Conservation (phyloP, 2,797 vertebrate genomes). For the Mareca penelope region DNA sequence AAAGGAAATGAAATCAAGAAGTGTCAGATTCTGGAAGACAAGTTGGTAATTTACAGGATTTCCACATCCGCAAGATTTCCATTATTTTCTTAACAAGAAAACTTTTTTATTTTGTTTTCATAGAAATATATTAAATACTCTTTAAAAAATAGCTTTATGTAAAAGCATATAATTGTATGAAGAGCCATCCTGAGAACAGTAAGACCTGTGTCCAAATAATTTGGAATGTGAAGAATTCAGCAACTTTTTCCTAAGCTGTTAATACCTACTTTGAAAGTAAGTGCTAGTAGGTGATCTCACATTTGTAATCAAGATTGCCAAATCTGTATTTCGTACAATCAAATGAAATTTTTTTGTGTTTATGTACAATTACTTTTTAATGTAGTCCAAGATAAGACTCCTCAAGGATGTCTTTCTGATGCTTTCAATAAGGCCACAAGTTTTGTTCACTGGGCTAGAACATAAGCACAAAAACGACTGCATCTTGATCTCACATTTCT, state of each 20-base stretch:
- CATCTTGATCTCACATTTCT: rapidly evolving
- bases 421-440: neutral
- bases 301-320: neutral
- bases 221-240: neutral
- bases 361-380: neutral
- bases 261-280: neutral
- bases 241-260: neutral
- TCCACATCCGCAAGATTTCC: neutral
- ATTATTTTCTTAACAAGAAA: neutral
- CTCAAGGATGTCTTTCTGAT: rapidly evolving
- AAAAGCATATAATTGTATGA: neutral
- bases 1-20: neutral
- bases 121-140: neutral
- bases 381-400: neutral
- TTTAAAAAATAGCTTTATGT: neutral
- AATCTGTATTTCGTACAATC: neutral
- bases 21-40: neutral
- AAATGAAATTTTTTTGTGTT: neutral
- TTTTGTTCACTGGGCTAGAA: no score
- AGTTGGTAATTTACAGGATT: neutral
- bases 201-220: neutral
- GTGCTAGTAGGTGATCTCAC: neutral
- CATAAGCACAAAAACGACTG: rapidly evolving
- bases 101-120: neutral
- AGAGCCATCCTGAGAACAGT: neutral